These are phyloP conservation scores for Moxostoma hubbsi DNA, from an alignment of 2,797 vertebrate species.

Conservation along the genomic window DNA sequence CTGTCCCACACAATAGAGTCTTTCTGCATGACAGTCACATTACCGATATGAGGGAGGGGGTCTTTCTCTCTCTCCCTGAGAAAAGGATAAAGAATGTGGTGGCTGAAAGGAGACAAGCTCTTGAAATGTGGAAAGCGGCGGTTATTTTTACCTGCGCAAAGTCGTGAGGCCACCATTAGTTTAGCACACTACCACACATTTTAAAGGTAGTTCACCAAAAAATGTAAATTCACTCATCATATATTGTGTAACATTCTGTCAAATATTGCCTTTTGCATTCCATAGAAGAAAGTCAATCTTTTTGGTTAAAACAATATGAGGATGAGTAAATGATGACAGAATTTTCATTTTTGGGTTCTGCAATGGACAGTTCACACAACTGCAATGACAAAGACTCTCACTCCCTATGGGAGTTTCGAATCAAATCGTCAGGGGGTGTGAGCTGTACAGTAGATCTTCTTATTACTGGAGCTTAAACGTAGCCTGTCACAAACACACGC, in stretches of 20 bases:
- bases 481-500: conserved; percentile 1
- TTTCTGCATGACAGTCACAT: conserved; percentile 81
- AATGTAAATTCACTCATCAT: no score
- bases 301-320: no score
- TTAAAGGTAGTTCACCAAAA: background rate
- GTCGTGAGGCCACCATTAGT: conserved; percentile 53
- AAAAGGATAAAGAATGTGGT: conserved; percentile 75
- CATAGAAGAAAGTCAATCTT: no score
- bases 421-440: conserved; percentile 45
- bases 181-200: background rate
- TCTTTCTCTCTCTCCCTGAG: conserved; percentile 53
- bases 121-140: conserved; percentile 65
- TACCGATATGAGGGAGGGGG: conserved; percentile 64
- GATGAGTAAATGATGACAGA: no score
- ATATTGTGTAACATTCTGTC: no score
- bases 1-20: conserved; percentile 76
- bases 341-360: no score
- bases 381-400: conserved; percentile 61
- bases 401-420: conserved; percentile 44
- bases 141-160: conserved; percentile 71
- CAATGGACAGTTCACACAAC: background rate
- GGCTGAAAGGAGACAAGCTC: conserved; percentile 68
- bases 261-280: no score
- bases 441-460: conserved; percentile 15
- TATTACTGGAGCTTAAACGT: conserved; percentile 6